Evolutionary conservation across 53 echinoderm and acorn worm genomes (phyloP).

Genomic region (Henricia sp.): DNA sequence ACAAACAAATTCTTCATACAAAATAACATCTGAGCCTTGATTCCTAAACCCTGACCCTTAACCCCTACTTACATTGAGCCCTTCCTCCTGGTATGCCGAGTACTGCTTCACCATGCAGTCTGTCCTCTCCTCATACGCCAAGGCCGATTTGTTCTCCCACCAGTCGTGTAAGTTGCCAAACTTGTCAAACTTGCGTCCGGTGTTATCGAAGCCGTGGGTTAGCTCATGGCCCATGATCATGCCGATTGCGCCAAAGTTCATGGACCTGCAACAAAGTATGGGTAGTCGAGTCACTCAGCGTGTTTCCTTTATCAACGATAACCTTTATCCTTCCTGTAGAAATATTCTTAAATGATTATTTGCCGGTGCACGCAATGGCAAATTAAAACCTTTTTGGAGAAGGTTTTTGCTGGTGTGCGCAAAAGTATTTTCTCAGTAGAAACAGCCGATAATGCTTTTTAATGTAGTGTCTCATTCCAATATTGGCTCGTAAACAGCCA

Average conservation of each 20-base stretch:
- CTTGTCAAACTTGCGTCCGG: conserved; percentile 83
- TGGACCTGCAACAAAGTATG: conserved; percentile 78
- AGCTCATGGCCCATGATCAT: conserved; percentile 98
- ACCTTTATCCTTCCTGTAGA: too few relatives aligned
- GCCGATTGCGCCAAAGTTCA: conserved; percentile 94
- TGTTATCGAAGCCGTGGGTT: conserved; percentile 94
- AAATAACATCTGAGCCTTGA: too few relatives aligned
- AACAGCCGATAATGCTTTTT: too few relatives aligned
- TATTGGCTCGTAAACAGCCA: too few relatives aligned
- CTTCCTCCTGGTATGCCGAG: conserved; percentile 64
- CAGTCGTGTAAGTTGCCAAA: conserved; percentile 86
- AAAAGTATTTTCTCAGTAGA: too few relatives aligned
- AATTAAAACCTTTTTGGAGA: too few relatives aligned
- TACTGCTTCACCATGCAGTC: conserved; percentile 90
- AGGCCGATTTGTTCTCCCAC: conserved; percentile 77
- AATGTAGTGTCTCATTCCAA: background rate
- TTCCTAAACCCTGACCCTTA: background rate
- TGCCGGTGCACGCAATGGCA: too few relatives aligned
- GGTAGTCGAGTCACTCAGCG: too few relatives aligned
- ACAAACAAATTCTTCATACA: too few relatives aligned
- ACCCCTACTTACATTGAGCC: conserved; percentile 52
- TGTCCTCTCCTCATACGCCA: conserved; percentile 66
- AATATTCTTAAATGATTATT: background rate
- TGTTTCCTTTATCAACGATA: too few relatives aligned
- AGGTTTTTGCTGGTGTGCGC: too few relatives aligned